These are phyloP conservation scores for Numenius arquata DNA, from an alignment of 2,113 vertebrate species.

Conservation along the genomic window DNA sequence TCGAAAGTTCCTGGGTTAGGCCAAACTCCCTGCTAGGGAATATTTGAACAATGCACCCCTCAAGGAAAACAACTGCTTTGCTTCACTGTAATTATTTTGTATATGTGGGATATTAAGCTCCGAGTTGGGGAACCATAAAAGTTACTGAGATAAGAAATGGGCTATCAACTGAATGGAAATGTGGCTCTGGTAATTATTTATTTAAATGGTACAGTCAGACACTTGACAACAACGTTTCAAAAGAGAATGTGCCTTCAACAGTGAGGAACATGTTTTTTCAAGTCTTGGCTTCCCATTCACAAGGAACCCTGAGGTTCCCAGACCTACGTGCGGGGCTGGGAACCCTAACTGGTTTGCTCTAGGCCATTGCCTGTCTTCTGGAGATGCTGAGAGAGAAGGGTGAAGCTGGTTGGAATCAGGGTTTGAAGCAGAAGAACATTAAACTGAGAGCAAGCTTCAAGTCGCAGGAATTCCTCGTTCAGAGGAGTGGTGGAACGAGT, in stretches of 20 bases:
- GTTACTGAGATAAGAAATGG: background rate
- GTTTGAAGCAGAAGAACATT: background rate
- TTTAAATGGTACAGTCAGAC: conserved; percentile 34
- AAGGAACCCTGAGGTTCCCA: background rate
- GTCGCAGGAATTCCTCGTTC: background rate
- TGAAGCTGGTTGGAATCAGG: background rate
- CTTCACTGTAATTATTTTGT: conserved; percentile 41
- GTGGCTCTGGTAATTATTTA: conserved; percentile 23
- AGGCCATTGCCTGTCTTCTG: background rate
- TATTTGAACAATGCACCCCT: background rate
- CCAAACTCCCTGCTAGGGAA: conserved; percentile 1
- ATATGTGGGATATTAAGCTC: background rate
- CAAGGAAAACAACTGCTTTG: background rate
- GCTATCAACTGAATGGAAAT: background rate
- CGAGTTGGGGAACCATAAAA: conserved; percentile 36
- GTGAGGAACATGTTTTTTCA: background rate
- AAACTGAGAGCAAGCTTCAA: background rate
- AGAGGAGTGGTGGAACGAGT: background rate
- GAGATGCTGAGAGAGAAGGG: background rate
- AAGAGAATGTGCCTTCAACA: background rate
- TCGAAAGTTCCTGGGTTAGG: background rate
- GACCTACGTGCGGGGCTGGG: background rate
- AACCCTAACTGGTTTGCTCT: background rate
- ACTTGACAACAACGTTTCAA: background rate
- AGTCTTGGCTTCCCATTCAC: background rate